Percentiles rank a stretch among this genome's conserved stretches.
phyloP scores from a whole-genome alignment of 2,888 invertebrate species.

The Caenorhabditis uteleia region DNA sequence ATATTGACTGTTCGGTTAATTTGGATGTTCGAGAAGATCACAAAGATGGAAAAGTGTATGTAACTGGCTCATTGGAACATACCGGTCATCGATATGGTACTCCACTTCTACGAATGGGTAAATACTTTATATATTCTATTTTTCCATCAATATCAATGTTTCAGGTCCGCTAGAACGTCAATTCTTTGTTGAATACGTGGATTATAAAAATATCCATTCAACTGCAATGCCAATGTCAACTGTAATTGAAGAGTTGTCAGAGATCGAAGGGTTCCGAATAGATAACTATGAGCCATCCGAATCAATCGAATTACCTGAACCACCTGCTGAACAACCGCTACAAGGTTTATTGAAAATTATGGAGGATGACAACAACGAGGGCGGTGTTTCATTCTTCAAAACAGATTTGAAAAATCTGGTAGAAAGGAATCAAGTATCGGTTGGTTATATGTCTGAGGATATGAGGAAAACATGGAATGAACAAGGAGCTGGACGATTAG shows the following conservation, averaged over 20 bases:
- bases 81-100: constrained; percentile 56
- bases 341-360: too few relatives aligned
- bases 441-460: constrained; percentile 18
- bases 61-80: constrained; percentile 54
- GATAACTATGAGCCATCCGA: constrained; percentile 4
- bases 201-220: not conserved
- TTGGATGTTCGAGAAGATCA: constrained; percentile 18
- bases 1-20: constrained; percentile 18
- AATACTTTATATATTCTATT: not conserved
- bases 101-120: constrained; percentile 33
- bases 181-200: not conserved
- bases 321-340: constrained; percentile 4
- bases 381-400: not conserved
- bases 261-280: constrained; percentile 19
- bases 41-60: constrained; percentile 10
- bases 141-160: not conserved
- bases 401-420: constrained; percentile 5
- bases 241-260: not conserved
- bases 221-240: not conserved
- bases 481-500: constrained; percentile 3
- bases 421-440: not conserved
- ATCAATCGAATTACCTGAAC: not conserved
- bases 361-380: too few relatives aligned
- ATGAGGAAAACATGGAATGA: constrained; percentile 13
- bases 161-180: constrained; percentile 2